phyloP scores from a whole-genome alignment of 2,888 invertebrate species.

The Spodoptera picta region DNA sequence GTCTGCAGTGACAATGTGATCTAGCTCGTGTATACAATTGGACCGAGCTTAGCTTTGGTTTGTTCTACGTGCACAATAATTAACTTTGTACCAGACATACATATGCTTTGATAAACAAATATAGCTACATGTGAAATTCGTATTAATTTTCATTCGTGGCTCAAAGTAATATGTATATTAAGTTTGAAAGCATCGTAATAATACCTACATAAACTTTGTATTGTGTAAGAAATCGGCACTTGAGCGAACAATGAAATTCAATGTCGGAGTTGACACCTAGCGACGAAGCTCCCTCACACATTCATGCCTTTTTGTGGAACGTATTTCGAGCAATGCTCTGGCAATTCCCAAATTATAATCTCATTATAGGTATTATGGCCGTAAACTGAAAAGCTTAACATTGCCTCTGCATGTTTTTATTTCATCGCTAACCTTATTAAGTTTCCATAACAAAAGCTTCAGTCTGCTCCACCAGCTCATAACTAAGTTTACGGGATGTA shows the following conservation, averaged over 20 bases:
- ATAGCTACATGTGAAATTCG: too few relatives aligned
- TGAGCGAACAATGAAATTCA: too few relatives aligned
- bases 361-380: background rate
- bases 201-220: too few relatives aligned
- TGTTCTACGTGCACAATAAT: background rate
- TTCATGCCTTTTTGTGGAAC: background rate
- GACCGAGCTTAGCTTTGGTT: background rate
- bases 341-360: background rate
- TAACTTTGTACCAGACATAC: too few relatives aligned
- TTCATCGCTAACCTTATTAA: conserved; percentile 26
- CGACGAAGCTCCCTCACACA: too few relatives aligned
- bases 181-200: too few relatives aligned
- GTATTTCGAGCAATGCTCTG: background rate
- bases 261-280: too few relatives aligned
- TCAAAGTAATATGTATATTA: too few relatives aligned
- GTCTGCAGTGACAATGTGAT: background rate
- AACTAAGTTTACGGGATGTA: conserved; percentile 23
- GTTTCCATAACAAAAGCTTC: conserved; percentile 27
- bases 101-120: too few relatives aligned
- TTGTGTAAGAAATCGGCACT: too few relatives aligned
- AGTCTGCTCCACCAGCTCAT: conserved; percentile 17
- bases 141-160: too few relatives aligned
- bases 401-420: conserved; percentile 3
- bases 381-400: conserved; percentile 8
- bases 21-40: background rate